Evolutionary conservation across 2,888 invertebrate genomes (phyloP).

Genomic region (Andrena minutula): DNA sequence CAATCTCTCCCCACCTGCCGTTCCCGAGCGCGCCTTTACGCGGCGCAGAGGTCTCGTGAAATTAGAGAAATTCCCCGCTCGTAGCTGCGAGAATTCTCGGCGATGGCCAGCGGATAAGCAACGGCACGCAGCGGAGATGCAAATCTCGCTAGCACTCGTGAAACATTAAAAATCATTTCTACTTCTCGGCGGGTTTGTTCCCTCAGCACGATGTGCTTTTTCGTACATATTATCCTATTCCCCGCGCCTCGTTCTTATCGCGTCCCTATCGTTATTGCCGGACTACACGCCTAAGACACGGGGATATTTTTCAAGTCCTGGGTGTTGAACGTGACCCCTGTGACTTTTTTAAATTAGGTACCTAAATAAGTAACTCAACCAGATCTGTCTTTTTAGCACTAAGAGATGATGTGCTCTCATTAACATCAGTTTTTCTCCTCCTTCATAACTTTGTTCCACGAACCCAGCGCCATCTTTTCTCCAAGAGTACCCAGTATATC

Average conservation of each 20-base stretch:
- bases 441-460: too few species aligned
- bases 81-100: constrained; percentile 59
- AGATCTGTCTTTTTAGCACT: too few species aligned
- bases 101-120: constrained; percentile 53
- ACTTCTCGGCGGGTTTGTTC: constrained; percentile 45
- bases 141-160: constrained; percentile 49
- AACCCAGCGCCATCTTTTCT: background rate
- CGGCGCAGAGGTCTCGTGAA: constrained; percentile 35
- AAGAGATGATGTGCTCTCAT: background rate
- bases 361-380: too few species aligned
- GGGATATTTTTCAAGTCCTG: background rate
- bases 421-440: too few species aligned
- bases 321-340: background rate
- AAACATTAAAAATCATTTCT: constrained; percentile 62
- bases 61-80: constrained; percentile 60
- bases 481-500: background rate
- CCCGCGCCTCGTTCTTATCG: constrained; percentile 29
- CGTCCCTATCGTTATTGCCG: constrained; percentile 38
- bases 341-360: background rate
- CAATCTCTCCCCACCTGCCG: background rate
- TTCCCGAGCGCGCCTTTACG: background rate
- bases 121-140: constrained; percentile 58
- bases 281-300: constrained; percentile 4
- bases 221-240: background rate
- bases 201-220: background rate